Conservation (phyloP, 2,888 invertebrate species). For the Tachina fera region DNA sequence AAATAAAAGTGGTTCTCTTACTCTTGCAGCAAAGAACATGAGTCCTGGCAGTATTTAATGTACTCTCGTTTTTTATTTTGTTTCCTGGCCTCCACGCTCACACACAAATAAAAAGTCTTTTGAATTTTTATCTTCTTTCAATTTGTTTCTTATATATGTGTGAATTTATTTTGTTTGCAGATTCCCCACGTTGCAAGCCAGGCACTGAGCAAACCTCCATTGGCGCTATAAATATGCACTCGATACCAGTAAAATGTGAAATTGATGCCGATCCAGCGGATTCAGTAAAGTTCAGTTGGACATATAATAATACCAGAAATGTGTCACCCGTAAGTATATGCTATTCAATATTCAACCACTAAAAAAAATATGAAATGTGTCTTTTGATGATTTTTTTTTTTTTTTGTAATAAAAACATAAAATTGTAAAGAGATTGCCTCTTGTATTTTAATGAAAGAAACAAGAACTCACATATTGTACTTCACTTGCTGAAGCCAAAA, state of each 20-base stretch:
- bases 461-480: constrained; percentile 20
- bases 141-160: neutral
- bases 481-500: constrained; percentile 2
- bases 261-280: constrained; percentile 91
- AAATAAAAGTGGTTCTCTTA: constrained; percentile 10
- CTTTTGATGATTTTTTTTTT: constrained; percentile 6
- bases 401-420: constrained; percentile 24
- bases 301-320: constrained; percentile 90
- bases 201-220: constrained; percentile 88
- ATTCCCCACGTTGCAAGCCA: constrained; percentile 90
- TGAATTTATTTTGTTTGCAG: constrained; percentile 82
- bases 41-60: constrained; percentile 53
- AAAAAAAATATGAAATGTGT: constrained; percentile 10
- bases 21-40: constrained; percentile 15
- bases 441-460: constrained; percentile 29
- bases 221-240: constrained; percentile 89
- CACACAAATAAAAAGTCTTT: constrained; percentile 35
- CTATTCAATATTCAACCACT: constrained; percentile 8
- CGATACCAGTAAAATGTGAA: constrained; percentile 90
- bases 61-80: constrained; percentile 21
- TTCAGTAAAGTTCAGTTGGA: constrained; percentile 91
- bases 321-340: constrained; percentile 87
- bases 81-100: neutral
- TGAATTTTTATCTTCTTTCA: constrained; percentile 9
- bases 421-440: neutral